These are phyloP conservation scores for Acrossocheilus wenchowensis DNA, from an alignment of 2,797 vertebrate genomes.

Conservation along the genomic window DNA sequence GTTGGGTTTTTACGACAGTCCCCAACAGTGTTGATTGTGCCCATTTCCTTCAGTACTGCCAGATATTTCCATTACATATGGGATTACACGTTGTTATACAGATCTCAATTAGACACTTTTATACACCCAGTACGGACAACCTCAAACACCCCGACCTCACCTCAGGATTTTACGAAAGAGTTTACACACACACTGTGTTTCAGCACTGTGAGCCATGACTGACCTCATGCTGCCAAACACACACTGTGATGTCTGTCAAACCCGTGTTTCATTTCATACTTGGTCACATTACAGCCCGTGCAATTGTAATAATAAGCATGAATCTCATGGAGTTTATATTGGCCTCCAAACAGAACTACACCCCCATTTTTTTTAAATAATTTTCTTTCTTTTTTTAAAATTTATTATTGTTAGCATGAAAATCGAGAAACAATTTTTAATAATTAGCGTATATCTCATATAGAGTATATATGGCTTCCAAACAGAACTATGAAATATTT, in stretches of 20 bases:
- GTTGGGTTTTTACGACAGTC: constrained; percentile 11
- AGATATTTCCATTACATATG: constrained; percentile 7
- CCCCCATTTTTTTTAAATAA: neutral
- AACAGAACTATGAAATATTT: neutral
- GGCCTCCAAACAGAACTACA: neutral
- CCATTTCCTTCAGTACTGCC: neutral
- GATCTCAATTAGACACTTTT: constrained; percentile 4
- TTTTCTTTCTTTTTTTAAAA: neutral
- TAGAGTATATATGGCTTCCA: neutral
- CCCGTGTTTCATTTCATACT: constrained; percentile 14
- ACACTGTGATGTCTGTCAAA: constrained; percentile 58
- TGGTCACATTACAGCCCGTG: neutral
- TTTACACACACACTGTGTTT: constrained; percentile 77
- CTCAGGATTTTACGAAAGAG: constrained; percentile 86
- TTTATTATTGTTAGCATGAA: neutral
- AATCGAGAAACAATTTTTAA: neutral
- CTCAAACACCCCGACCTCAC: constrained; percentile 68
- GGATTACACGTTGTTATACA: constrained; percentile 6
- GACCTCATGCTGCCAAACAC: constrained; percentile 60
- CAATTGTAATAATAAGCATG: constrained; percentile 8
- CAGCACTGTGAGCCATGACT: constrained; percentile 85
- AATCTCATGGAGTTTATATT: neutral
- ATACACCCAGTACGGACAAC: constrained; percentile 14
- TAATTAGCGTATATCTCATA: neutral
- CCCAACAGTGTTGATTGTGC: constrained; percentile 14